Conservation (phyloP, 2,888 invertebrate species). For the Melanostoma scalare region DNA sequence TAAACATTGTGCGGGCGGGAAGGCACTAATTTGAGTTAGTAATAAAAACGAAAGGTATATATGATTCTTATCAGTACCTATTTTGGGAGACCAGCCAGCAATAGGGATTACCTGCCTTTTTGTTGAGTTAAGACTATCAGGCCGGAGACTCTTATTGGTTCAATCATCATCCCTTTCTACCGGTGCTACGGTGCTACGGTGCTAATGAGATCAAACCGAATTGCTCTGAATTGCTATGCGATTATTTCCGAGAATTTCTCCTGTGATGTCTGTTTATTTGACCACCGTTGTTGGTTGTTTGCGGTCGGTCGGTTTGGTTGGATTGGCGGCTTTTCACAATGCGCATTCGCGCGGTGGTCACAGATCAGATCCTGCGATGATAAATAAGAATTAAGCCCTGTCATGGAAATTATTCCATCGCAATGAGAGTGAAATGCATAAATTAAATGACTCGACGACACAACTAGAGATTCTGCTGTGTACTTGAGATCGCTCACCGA, state of each 20-base stretch:
- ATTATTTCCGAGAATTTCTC: constrained; percentile 45
- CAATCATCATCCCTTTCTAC: constrained; percentile 46
- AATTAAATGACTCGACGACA: constrained; percentile 69
- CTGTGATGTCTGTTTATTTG: constrained; percentile 23
- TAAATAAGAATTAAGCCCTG: constrained; percentile 71
- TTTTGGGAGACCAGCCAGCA: constrained; percentile 36
- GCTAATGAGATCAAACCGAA: constrained; percentile 70
- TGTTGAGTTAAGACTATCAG: constrained; percentile 62
- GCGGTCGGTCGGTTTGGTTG: constrained; percentile 23
- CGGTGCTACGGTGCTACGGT: constrained; percentile 29
- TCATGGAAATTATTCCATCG: constrained; percentile 62
- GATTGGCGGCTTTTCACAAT: constrained; percentile 49
- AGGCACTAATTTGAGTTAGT: constrained; percentile 62
- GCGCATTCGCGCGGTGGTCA: constrained; percentile 57
- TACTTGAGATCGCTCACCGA: constrained; percentile 48
- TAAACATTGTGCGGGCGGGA: constrained; percentile 67
- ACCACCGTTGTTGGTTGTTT: constrained; percentile 44
- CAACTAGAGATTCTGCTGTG: constrained; percentile 35
- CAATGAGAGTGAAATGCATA: constrained; percentile 70
- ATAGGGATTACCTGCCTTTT: constrained; percentile 61
- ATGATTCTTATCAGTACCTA: constrained; percentile 67
- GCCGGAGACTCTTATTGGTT: constrained; percentile 9
- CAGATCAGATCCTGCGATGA: constrained; percentile 69
- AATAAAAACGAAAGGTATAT: constrained; percentile 13
- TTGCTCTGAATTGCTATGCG: constrained; percentile 40